Conservation (phyloP, 2,113 vertebrate species). For the Nyctibius bracteatus region DNA sequence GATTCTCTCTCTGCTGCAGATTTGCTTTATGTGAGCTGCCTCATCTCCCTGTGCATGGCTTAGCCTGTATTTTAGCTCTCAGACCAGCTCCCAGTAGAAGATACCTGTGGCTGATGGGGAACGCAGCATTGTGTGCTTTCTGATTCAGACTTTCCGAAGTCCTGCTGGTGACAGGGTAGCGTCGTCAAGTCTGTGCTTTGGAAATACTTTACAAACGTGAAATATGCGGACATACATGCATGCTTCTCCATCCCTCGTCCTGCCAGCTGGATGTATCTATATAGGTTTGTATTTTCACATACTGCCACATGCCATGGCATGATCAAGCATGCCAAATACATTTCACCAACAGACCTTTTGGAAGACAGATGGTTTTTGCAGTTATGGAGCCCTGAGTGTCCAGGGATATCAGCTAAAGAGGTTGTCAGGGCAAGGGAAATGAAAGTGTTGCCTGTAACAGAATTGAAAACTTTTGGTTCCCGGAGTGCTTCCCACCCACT, state of each 20-base stretch:
- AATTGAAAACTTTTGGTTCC: not conserved
- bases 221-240: not conserved
- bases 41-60: not conserved
- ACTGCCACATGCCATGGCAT: not conserved
- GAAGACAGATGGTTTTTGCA: not conserved
- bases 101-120: not conserved
- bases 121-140: not conserved
- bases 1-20: not conserved
- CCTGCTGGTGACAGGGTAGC: not conserved
- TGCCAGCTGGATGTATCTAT: not conserved
- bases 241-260: not conserved
- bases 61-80: not conserved
- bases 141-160: not conserved
- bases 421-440: not conserved
- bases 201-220: not conserved
- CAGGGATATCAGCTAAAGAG: not conserved
- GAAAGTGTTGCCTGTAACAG: not conserved
- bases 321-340: not conserved
- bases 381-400: not conserved
- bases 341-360: not conserved
- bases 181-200: not conserved
- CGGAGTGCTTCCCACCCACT: not conserved
- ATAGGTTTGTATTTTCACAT: not conserved
- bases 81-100: not conserved
- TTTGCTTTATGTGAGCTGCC: not conserved